Conservation (phyloP, 2,888 invertebrate species). For the Proisotoma minuta region DNA sequence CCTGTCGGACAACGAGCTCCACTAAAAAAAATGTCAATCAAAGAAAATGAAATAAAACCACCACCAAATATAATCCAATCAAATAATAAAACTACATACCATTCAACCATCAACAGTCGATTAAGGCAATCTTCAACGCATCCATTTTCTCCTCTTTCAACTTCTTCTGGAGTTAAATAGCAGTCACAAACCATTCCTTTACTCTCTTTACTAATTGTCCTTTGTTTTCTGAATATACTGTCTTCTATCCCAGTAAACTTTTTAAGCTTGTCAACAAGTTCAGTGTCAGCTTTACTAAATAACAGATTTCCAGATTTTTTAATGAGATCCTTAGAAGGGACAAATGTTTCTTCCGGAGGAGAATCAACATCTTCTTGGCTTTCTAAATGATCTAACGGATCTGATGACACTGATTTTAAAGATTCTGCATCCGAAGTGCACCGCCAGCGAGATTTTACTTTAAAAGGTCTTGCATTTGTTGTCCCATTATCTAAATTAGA, state of each 20-base stretch:
- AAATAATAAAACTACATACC: conserved; percentile 57
- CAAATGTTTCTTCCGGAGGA: conserved; percentile 12
- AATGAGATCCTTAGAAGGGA: conserved; percentile 22
- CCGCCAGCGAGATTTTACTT: conserved; percentile 74
- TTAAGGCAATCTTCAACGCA: conserved; percentile 96
- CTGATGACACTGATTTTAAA: conserved; percentile 54
- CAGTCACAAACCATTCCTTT: conserved; percentile 95
- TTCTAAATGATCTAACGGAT: neutral
- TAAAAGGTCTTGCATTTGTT: conserved; percentile 63
- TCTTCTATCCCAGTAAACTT: conserved; percentile 76
- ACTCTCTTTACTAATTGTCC: conserved; percentile 72
- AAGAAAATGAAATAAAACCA: conserved; percentile 3
- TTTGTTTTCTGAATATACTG: conserved; percentile 77
- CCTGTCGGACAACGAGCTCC: conserved; percentile 84
- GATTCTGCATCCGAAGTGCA: conserved; percentile 61
- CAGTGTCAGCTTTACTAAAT: conserved; percentile 46
- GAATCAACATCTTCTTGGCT: conserved; percentile 10
- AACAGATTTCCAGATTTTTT: conserved; percentile 36
- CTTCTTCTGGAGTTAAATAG: conserved; percentile 81
- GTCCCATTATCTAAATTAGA: conserved; percentile 48
- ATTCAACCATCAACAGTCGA: conserved; percentile 96
- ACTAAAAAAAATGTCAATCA: conserved; percentile 57
- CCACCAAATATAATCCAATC: neutral
- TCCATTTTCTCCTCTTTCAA: conserved; percentile 73
- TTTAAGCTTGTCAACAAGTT: conserved; percentile 61